Evolutionary conservation across 2,888 invertebrate species (phyloP).

Genomic region (Epiblema foenella): DNA sequence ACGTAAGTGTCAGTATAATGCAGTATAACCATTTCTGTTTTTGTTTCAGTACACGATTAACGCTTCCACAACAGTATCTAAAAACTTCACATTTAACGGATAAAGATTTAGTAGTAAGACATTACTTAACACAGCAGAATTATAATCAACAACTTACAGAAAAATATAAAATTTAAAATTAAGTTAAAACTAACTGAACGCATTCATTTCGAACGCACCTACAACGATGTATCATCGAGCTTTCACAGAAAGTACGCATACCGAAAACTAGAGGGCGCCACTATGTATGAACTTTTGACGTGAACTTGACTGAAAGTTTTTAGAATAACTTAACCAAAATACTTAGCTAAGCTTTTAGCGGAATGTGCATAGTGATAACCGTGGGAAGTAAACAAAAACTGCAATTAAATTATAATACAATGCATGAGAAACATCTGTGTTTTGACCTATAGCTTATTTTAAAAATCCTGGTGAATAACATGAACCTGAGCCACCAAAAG

Average conservation of each 20-base stretch:
- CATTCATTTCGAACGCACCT: slow-evolving; percentile 57
- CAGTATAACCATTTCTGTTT: neutral
- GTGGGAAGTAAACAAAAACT: slow-evolving; percentile 64
- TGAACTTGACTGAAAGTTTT: slow-evolving; percentile 81
- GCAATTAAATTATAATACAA: slow-evolving; percentile 65
- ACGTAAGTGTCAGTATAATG: neutral
- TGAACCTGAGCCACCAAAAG: slow-evolving; percentile 51
- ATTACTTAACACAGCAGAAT: slow-evolving; percentile 65
- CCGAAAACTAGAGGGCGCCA: slow-evolving; percentile 72
- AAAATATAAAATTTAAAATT: slow-evolving; percentile 46
- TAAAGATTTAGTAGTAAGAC: slow-evolving; percentile 65
- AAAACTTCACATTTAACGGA: slow-evolving; percentile 52
- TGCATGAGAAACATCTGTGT: slow-evolving; percentile 62
- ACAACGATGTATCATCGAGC: slow-evolving; percentile 73
- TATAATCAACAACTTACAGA: slow-evolving; percentile 61
- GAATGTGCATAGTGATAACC: slow-evolving; percentile 72
- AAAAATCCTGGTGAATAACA: slow-evolving; percentile 53
- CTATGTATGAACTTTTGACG: slow-evolving; percentile 82
- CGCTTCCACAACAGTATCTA: neutral
- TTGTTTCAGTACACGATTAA: slow-evolving; percentile 50
- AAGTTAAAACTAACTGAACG: slow-evolving; percentile 47
- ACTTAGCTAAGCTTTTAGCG: slow-evolving; percentile 72
- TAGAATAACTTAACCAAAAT: slow-evolving; percentile 81
- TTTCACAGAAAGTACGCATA: slow-evolving; percentile 66
- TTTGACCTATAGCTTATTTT: slow-evolving; percentile 44